Percentiles rank a stretch among this genome's conserved stretches.
These are phyloP conservation scores for Panorpa germanica DNA, from an alignment of 2,888 invertebrate genomes.

Conservation along the genomic window DNA sequence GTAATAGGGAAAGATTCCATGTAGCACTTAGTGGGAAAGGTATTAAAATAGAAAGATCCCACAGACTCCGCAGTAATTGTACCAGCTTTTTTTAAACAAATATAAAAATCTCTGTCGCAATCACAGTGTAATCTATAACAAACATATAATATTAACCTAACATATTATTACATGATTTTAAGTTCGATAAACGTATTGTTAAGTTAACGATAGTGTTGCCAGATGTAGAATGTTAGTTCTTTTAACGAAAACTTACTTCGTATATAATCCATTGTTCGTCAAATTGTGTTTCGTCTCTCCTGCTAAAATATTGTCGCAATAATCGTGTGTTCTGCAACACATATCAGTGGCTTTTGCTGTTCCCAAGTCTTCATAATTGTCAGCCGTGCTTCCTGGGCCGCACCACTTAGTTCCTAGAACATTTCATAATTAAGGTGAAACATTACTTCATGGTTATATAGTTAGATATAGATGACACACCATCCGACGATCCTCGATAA, in stretches of 20 bases:
- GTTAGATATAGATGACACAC: too few species aligned
- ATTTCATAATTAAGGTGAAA: too few species aligned
- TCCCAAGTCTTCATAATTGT: constrained; percentile 62
- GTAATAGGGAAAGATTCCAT: constrained; percentile 18
- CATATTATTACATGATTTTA: too few species aligned
- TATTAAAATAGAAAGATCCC: constrained; percentile 20
- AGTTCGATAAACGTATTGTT: too few species aligned
- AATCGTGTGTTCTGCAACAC: constrained; percentile 76
- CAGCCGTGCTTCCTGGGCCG: constrained; percentile 68
- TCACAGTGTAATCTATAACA: constrained; percentile 21
- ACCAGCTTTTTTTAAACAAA: constrained; percentile 20
- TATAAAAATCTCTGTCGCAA: constrained; percentile 22
- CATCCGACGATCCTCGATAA: too few species aligned
- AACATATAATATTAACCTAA: too few species aligned
- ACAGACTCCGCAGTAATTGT: constrained; percentile 18
- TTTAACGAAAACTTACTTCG: too few species aligned
- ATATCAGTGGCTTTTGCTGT: constrained; percentile 61
- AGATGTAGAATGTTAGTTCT: too few species aligned
- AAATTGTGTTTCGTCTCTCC: constrained; percentile 17
- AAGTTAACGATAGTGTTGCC: too few species aligned
- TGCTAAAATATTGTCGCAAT: constrained; percentile 22
- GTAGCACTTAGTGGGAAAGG: constrained; percentile 19
- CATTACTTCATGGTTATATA: too few species aligned
- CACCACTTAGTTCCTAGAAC: constrained; percentile 88
- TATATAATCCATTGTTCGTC: constrained; percentile 21